A percentile compares a stretch with the other conserved stretches of the same genome.
These are phyloP conservation scores for Uria aalge DNA, from an alignment of 2,113 vertebrate genomes.

Conservation along the genomic window DNA sequence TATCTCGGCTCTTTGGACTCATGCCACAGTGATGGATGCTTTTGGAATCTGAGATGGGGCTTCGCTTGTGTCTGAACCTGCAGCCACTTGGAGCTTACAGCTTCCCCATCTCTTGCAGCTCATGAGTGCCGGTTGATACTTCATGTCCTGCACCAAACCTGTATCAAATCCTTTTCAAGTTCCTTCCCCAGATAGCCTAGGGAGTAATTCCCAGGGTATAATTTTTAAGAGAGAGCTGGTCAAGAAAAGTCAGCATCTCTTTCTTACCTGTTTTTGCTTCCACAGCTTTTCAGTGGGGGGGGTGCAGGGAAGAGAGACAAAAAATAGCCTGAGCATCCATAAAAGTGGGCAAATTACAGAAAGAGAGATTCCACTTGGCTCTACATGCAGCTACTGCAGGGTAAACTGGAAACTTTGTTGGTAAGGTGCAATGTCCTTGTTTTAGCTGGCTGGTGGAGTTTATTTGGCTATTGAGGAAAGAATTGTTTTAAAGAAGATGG, in stretches of 20 bases:
- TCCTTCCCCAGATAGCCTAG: background rate
- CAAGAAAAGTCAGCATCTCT: background rate
- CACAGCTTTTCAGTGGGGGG: background rate
- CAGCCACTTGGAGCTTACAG: background rate
- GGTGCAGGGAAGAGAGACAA: background rate
- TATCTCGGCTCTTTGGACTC: background rate
- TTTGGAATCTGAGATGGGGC: constrained; percentile 6
- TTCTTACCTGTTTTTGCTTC: background rate
- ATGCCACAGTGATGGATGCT: background rate
- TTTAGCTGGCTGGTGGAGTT: background rate
- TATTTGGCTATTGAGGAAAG: background rate
- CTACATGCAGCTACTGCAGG: background rate
- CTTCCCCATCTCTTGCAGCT: background rate
- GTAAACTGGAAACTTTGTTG: background rate
- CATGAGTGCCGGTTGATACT: background rate
- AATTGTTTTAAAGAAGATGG: background rate
- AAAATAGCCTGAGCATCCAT: background rate
- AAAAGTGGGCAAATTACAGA: background rate
- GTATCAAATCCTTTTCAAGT: background rate
- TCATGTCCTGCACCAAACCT: background rate
- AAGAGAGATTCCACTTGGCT: background rate
- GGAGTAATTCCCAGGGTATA: background rate
- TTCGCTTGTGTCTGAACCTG: constrained; percentile 12
- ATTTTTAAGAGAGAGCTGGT: background rate
- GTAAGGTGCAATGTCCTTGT: background rate